Evolutionary conservation across 2,113 vertebrate genomes (phyloP).

Genomic region (Lonchura striata): DNA sequence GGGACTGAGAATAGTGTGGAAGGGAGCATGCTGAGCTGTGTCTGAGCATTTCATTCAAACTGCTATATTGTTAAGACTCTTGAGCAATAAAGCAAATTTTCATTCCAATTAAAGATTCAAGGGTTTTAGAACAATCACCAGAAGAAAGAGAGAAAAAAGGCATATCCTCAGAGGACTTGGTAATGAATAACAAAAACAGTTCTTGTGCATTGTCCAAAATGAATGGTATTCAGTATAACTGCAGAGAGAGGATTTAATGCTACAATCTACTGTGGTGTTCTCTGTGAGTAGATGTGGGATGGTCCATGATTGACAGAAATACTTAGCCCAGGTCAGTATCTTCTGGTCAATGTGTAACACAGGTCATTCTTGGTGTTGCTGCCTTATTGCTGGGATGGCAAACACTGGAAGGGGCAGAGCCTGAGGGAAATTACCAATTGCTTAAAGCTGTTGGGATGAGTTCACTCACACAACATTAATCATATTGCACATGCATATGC

Average conservation of each 20-base stretch:
- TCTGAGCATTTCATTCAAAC: slow-evolving; percentile 28
- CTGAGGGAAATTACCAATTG: background rate
- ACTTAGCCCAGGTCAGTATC: background rate
- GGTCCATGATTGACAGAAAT: background rate
- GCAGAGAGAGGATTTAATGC: background rate
- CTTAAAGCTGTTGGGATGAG: background rate
- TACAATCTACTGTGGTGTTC: background rate
- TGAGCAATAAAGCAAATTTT: slow-evolving; percentile 61
- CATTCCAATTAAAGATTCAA: slow-evolving; percentile 57
- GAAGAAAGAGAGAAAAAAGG: background rate
- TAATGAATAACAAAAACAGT: slow-evolving; percentile 51
- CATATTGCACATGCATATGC: background rate
- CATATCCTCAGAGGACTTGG: slow-evolving; percentile 34
- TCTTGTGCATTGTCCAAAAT: slow-evolving; percentile 15
- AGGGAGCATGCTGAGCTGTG: background rate
- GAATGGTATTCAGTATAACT: background rate
- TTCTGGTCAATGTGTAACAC: background rate
- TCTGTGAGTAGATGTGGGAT: background rate
- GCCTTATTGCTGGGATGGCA: background rate
- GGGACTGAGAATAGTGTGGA: background rate
- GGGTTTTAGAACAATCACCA: slow-evolving; percentile 56
- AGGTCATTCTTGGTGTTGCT: background rate
- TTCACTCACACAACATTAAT: background rate
- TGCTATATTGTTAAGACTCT: slow-evolving; percentile 54
- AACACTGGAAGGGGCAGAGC: background rate